Percentiles rank a stretch among this genome's conserved stretches.
Conservation (phyloP, 2,113 vertebrate genomes). For the Cygnus atratus region DNA sequence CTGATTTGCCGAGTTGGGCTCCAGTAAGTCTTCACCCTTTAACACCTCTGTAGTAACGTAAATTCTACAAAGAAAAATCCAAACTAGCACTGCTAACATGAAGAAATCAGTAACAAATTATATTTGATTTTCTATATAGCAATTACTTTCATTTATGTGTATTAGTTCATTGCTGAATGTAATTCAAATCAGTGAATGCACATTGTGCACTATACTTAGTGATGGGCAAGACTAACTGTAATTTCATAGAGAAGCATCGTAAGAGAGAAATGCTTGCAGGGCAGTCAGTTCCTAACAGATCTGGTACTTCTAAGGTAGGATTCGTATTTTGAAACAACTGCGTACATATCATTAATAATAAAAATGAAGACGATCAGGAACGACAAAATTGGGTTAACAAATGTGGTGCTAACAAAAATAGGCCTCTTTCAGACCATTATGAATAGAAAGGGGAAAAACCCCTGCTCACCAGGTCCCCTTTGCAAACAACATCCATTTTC, state of each 20-base stretch:
- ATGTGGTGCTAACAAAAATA: not conserved
- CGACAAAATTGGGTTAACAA: not conserved
- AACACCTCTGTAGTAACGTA: not conserved
- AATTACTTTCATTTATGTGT: not conserved
- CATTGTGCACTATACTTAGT: conserved; percentile 57
- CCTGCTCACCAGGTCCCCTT: not conserved
- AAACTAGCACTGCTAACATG: not conserved
- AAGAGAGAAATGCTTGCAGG: not conserved
- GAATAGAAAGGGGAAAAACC: not conserved
- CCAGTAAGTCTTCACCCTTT: not conserved
- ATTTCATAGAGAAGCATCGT: not conserved
- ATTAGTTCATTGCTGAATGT: not conserved
- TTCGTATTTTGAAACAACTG: not conserved
- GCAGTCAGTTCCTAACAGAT: not conserved
- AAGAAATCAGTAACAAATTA: not conserved
- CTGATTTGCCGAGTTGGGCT: not conserved
- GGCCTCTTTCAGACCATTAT: not conserved
- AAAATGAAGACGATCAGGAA: not conserved
- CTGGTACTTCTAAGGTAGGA: not conserved
- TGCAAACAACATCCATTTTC: not conserved
- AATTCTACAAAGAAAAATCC: not conserved
- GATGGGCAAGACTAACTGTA: conserved; percentile 64
- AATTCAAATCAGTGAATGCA: conserved; percentile 34
- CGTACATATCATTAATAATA: not conserved
- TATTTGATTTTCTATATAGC: not conserved